Evolutionary conservation across 2,888 invertebrate species (phyloP), one percentile per base, ranked within the genome.

Genomic region (Alviniconcha strummeri): DNA sequence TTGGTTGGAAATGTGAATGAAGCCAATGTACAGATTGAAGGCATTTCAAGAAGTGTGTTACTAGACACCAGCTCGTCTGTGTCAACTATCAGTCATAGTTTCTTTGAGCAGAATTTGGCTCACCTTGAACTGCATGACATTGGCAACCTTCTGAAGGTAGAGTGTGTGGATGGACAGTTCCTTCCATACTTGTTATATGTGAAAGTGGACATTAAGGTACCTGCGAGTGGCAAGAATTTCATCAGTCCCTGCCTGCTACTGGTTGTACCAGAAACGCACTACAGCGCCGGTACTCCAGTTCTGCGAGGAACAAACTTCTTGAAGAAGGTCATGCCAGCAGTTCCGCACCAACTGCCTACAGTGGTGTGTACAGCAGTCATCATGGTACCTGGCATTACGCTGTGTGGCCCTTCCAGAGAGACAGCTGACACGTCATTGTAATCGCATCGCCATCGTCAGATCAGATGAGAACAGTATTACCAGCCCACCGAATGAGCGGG

Each of bases 301-400:
- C 36, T 81, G 57, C 57, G 72, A 55, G 81, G 81, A 4, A 81
- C 81, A 56, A 81, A 81, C 57, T 72, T 81, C 8, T n/a, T 81
- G 9, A 56, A 69, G 9, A 56, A 69, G 7, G 13, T 81, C 19
- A 72, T 72, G 72, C n/a, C 13, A 56, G 19, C 4, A n/a, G n/a
- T 19, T 57, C 54, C 19, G 57, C 19, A 19, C 9, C 15, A 36
- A 17, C 1, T 81, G 72, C 9, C 74, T 81, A 8, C 74, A 81
- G 72, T 13, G 56, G 3, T 72, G 19, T 15, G 55, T n/a, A 57
- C 74, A 72, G 4, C 81, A 81, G 11, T 72, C 72, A 8, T 60
- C 81, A 2, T 74, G 81, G 81, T 81, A 81, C 55, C 60, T 81
- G 60, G n/a, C 81, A 9, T 81, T 74, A 56, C 17, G 81, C 7